Evolutionary conservation across 1,140 invertebrate genomes (phyloP).

Genomic region (Zophobas morio): DNA sequence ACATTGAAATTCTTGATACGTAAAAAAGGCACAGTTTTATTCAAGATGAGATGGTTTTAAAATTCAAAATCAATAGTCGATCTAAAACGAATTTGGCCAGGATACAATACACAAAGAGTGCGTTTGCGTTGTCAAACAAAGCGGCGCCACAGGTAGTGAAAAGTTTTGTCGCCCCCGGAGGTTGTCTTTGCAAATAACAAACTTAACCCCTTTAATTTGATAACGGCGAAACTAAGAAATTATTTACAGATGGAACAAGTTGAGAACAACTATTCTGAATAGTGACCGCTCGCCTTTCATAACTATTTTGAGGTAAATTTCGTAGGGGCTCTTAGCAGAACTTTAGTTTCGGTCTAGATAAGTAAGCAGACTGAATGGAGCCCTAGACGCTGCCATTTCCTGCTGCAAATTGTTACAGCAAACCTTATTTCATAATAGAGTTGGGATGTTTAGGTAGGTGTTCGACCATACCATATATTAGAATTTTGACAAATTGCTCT

Average conservation of each 20-base stretch:
- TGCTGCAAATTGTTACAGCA: not conserved
- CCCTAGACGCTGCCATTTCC: not conserved
- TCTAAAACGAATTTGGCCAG: conserved; percentile 35
- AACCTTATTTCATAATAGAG: not conserved
- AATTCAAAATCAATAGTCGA: conserved; percentile 43
- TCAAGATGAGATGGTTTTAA: conserved; percentile 25
- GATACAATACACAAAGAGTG: conserved; percentile 13
- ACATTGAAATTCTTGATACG: conserved; percentile 31
- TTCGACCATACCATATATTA: too few species aligned
- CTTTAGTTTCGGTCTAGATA: conserved; percentile 16
- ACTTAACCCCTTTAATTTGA: conserved; percentile 24
- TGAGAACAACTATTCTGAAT: conserved; percentile 15
- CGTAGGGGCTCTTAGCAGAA: conserved; percentile 7
- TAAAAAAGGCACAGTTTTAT: conserved; percentile 23
- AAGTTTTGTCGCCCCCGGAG: conserved; percentile 1
- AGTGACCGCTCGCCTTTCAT: conserved; percentile 29
- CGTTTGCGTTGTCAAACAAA: not conserved
- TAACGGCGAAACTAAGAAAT: conserved; percentile 20
- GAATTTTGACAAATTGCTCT: too few species aligned
- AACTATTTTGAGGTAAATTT: conserved; percentile 40
- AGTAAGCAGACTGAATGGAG: conserved; percentile 16
- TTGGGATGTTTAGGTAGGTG: too few species aligned
- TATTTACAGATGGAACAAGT: conserved; percentile 19
- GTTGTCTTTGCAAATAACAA: not conserved
- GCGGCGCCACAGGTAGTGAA: conserved; percentile 4